Conservation (phyloP, 2,113 vertebrate genomes). For the Bos taurus region ARS-UCD2.0 NC_037331.1:62260001-62260500, state of each 20-base stretch:
- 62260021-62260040: background rate
- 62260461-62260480: background rate
- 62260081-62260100: background rate
- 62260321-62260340: background rate
- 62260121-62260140: background rate
- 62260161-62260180: background rate
- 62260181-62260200: background rate
- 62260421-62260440: background rate
- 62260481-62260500: background rate
- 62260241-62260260: background rate
- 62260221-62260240: background rate
- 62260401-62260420: background rate
- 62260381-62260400: background rate
- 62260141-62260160: background rate
- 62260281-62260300: background rate
- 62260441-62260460: no score
- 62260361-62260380: no score
- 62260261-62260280: background rate
- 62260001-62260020: background rate
- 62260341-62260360: background rate
- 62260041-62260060: background rate
- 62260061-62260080: background rate
- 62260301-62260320: background rate
- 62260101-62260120: background rate
- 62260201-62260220: background rate